Evolutionary conservation across 2,888 invertebrate genomes (phyloP).

Genomic region (Limnephilus marmoratus): DNA sequence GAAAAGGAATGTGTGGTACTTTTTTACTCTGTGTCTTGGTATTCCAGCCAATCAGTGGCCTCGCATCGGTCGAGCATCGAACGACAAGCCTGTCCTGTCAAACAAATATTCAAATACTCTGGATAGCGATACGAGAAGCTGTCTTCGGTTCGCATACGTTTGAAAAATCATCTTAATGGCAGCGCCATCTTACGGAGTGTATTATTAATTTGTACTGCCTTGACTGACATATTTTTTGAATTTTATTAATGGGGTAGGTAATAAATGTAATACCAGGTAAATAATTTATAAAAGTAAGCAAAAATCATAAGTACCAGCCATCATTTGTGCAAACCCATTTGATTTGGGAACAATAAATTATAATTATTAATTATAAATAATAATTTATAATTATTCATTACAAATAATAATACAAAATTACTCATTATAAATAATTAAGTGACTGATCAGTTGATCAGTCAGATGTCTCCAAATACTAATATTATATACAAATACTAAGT

Average conservation of each 20-base stretch:
- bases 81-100: slow-evolving; percentile 60
- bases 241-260: neutral
- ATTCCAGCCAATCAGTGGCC: slow-evolving; percentile 31
- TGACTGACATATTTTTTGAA: neutral
- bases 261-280: no score
- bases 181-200: neutral
- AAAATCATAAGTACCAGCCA: neutral
- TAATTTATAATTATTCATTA: no score
- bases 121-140: neutral
- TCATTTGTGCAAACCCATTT: neutral
- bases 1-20: neutral
- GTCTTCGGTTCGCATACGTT: neutral
- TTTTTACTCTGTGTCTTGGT: slow-evolving; percentile 5
- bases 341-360: no score
- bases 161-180: neutral
- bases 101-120: slow-evolving; percentile 34
- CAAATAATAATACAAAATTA: no score
- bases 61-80: slow-evolving; percentile 33
- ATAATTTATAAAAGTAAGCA: neutral
- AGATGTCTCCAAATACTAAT: no score
- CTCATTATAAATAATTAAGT: no score
- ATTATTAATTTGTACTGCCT: neutral
- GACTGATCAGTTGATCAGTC: no score
- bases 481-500: no score
- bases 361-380: no score